Evolutionary conservation across 2,888 invertebrate genomes (phyloP), one percentile per base, ranked within the genome.

Genomic region (Drosophila seclusa): DNA sequence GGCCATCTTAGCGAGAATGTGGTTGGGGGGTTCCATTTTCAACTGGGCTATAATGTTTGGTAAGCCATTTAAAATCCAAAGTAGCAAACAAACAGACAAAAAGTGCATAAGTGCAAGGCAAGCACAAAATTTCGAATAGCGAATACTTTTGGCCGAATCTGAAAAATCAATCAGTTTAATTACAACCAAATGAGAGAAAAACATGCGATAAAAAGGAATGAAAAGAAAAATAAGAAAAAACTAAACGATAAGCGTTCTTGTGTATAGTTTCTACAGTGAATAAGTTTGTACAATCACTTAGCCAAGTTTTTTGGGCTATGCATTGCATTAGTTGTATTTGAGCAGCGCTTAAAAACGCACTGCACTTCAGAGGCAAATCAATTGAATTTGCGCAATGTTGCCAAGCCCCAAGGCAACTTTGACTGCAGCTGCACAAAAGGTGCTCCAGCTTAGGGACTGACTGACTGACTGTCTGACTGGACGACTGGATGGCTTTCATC

Each of bases 271-370:
- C 80, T 69, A 72, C 77, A 71, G 57, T 34, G 38, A 65, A 72
- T 57, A 73, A 73, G 42, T 66, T 71, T 57, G 66, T 52, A 59
- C 68, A 74, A 83, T 74, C 77, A 84, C 78, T 82, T 77, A 79
- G 60, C 64, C 48, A 80, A 85, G 63, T 82, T 82, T 73, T 54
- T n/a, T 32, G 73, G 73, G 50, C 68, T 68, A 70, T 65, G 59
- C 69, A 68, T 67, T 80, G 82, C 86, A 86, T 83, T 86, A 80
- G 87, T 78, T 83, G 70, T 87, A 78, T 83, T 87, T 83, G 82
- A 68, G 60, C 62, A 74, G 79, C 61, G 78, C 83, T 83, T 78
- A 78, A 80, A 81, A 69, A 73, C 70, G 78, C 76, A 74, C 73
- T 72, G 72, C 81, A 73, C 80, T 85, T 68, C 61, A 71, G 69